Evolutionary conservation across 2,888 invertebrate species (phyloP), one percentile per base, ranked within the genome.

Genomic region (Ephialtes manifestator): DNA sequence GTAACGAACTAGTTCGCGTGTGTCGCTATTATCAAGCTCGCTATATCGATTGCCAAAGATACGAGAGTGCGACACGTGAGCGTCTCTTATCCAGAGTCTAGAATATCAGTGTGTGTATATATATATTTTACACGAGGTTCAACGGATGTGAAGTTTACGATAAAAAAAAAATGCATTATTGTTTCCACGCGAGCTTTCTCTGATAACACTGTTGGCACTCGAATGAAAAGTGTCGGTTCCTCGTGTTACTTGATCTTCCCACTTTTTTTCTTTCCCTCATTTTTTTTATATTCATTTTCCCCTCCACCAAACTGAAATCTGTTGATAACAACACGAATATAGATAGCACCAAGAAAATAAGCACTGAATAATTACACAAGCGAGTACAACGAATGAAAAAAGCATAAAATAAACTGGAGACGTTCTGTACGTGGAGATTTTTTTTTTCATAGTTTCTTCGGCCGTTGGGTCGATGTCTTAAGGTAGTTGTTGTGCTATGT

Each of bases 11-110:
- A 68, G 20, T 68, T 53, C 31, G 71, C 55, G 58, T 78, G 63
- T 24, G 13, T 48, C 58, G 65, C 10, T 35, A 18, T 72, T 72
- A 78, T 65, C 53, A 55, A 39, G 65, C 39, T 75, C 35, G 15
- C 39, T 15, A 15, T 48, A 72, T 76, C 65, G 84, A 84, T 80
- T 67, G 76, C 48, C 71, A 58, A 72, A 76, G 75, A 84, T 84
- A 84, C 39, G 70, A 13, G 46, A 51, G 60, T 43, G 53, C 46
- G 70, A 74, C 74, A 74, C 75, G 75, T 60, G 71, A 76, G 48
- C 46, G 35, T 46, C 20, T 65, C 84, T 84, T 80, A 76, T 80
- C 76, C 55, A 11, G 20, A 35, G 65, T 51, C 15, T 76, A 28
- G 24, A 74, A 55, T 80, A 74, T 80, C 80, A 60, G 13, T 43